Evolutionary conservation across 1,140 invertebrate species (phyloP).

Genomic region (Atta colombica): DNA sequence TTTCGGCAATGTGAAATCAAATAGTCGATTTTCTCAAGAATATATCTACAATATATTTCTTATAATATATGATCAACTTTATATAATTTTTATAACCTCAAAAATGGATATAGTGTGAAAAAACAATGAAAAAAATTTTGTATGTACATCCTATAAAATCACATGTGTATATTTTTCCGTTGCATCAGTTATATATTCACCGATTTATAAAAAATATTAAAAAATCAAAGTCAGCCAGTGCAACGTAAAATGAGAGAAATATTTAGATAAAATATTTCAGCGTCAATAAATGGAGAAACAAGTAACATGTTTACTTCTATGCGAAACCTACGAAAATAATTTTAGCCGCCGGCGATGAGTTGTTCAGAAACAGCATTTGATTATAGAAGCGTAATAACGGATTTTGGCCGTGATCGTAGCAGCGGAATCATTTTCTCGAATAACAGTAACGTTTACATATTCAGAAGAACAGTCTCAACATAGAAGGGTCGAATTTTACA

Average conservation of each 20-base stretch:
- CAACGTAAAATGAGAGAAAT: neutral
- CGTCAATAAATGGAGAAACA: neutral
- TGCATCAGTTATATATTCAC: neutral
- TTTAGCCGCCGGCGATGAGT: conserved; percentile 3
- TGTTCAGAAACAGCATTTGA: conserved; percentile 34
- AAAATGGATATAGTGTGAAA: neutral
- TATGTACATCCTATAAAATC: neutral
- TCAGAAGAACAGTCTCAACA: conserved; percentile 30
- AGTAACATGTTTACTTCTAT: neutral
- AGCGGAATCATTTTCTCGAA: conserved; percentile 11
- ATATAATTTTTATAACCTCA: neutral
- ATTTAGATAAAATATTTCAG: conserved; percentile 7
- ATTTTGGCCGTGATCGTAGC: conserved; percentile 4
- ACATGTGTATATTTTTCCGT: neutral
- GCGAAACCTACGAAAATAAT: conserved; percentile 25
- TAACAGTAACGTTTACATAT: conserved; percentile 46
- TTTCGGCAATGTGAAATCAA: too few species aligned
- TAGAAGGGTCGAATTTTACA: neutral
- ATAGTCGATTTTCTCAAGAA: neutral
- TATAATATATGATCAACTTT: neutral
- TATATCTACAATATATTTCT: neutral
- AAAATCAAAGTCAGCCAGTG: neutral
- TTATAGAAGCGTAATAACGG: conserved; percentile 50
- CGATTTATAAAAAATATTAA: neutral
- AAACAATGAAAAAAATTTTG: neutral